Conservation (phyloP, 2,888 invertebrate species). For the Horisme vitalbata region DNA sequence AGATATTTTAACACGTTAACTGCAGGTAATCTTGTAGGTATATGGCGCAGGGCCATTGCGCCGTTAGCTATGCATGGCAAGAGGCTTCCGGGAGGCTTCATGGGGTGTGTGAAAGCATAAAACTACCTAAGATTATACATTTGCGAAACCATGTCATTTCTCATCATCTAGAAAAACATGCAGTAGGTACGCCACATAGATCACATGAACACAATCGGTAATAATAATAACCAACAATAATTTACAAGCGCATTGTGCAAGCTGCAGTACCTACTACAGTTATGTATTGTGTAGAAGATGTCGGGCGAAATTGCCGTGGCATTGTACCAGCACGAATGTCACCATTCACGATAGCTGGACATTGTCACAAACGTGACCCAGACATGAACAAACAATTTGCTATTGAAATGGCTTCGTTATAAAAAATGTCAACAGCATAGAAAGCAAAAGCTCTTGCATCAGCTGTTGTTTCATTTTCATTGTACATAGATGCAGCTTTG, state of each 20-base stretch:
- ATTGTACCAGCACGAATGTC: slow-evolving; percentile 16
- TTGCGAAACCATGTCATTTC: too few species aligned
- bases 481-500: too few species aligned
- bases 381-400: slow-evolving; percentile 4
- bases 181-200: not conserved
- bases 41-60: too few species aligned
- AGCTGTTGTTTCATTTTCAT: not conserved
- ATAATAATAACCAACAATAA: slow-evolving; percentile 7
- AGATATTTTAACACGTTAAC: too few species aligned
- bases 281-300: slow-evolving; percentile 15
- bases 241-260: slow-evolving; percentile 9
- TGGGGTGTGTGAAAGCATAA: too few species aligned
- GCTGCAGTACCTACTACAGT: slow-evolving; percentile 5
- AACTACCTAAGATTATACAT: too few species aligned
- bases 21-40: too few species aligned
- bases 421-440: too few species aligned
- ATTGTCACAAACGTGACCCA: slow-evolving; percentile 10
- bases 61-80: too few species aligned
- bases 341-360: slow-evolving; percentile 3
- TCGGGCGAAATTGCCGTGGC: slow-evolving; percentile 13
- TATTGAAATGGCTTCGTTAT: not conserved
- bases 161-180: too few species aligned
- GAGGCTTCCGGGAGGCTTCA: too few species aligned
- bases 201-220: slow-evolving; percentile 16
- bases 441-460: not conserved